Base-by-base conservation (phyloP, 1,140 invertebrate species). In the Aricia agestis region DNA sequence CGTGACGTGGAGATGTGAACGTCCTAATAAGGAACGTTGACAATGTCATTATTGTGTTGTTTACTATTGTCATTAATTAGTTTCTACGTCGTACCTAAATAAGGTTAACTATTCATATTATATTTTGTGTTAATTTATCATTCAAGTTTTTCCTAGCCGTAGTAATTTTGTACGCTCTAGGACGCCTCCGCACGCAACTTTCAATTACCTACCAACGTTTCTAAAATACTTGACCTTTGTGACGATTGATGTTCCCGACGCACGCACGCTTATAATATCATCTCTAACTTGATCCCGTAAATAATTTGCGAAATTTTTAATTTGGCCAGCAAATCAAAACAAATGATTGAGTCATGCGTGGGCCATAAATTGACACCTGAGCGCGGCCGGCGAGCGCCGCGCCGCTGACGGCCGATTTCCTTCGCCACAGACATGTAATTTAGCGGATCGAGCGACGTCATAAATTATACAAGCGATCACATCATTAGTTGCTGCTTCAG, bases 281-380 rank as follows among this genome's bases (percentile, higher is more conserved):
- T 6, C 18, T 19, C n/a, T 9, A 59, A 11, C 19, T 2, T 10
- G 59, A 63, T 63, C 18, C 18, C 19, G 18, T 10, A 0, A 17
- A 25, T 11, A 11, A 63, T 63, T 25, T 63, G 17, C 59, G 59
- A 18, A 63, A 25, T 18, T 19, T 25, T 31, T 63, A 63, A 63
- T 63, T 63, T 13, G 19, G 17, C 6, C 58, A 9, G 15, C 58
- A 19, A 18, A 63, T 63, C 17, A 63, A 63, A 63, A 63, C 59
- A 63, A 63, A 63, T 18, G 59, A 19, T 19, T 6, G 17, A 19
- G 18, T 18, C 59, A 63, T 19, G 59, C 18, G 0, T 9, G 59
- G 15, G 19, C 65, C 66, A 69, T 72, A 76, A 76, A 74, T 72
- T 68, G 52, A 73, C 42, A 76, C 58, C 68, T 69, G 68, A 69